phyloP scores from a whole-genome alignment of 2,113 vertebrate species.

The Syrrhaptes paradoxus region DNA sequence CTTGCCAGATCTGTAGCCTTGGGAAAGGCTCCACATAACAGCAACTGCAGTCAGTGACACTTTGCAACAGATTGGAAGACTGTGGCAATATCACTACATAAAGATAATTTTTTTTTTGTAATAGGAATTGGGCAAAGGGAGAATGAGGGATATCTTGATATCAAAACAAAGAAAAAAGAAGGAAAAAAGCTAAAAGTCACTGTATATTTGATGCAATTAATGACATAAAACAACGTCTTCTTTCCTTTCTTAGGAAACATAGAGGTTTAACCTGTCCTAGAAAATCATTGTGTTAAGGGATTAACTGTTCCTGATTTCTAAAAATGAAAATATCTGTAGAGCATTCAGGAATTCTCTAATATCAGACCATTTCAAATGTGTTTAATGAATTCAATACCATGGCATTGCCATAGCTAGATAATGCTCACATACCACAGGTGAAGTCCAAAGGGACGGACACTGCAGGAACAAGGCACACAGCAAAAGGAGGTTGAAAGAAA shows the following conservation, averaged over 20 bases:
- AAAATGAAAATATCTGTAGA: background rate
- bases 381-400: background rate
- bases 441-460: background rate
- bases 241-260: background rate
- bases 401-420: background rate
- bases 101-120: background rate
- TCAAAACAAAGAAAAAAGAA: background rate
- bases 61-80: background rate
- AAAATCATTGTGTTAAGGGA: background rate
- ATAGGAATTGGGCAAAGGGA: background rate
- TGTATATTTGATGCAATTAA: background rate
- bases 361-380: background rate
- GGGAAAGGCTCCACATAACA: background rate
- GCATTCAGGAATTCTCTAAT: background rate
- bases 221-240: background rate
- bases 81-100: background rate
- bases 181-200: background rate
- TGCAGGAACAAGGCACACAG: fast-evolving
- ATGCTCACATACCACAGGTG: fast-evolving
- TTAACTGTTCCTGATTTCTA: background rate
- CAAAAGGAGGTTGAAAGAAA: background rate
- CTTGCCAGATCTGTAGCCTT: background rate
- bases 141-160: background rate
- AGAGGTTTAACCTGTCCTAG: background rate
- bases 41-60: background rate